These are phyloP conservation scores for Nipponia nippon DNA, from an alignment of 2,113 vertebrate genomes.

Conservation along the genomic window DNA sequence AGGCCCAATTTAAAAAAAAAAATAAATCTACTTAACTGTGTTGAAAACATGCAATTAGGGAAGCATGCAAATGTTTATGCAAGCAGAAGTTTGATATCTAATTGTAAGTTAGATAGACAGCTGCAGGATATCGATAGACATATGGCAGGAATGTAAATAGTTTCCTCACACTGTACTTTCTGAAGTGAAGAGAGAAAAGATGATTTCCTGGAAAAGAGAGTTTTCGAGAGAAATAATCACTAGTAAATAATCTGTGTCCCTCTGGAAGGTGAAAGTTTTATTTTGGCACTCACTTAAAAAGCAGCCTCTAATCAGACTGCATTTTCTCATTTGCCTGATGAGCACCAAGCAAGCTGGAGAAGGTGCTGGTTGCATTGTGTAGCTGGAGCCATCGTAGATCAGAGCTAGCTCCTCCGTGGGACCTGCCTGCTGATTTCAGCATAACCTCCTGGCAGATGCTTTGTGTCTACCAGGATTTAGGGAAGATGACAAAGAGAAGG, in stretches of 20 bases:
- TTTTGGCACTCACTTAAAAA: neutral
- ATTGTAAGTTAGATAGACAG: slow-evolving; percentile 40
- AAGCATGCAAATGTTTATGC: slow-evolving; percentile 16
- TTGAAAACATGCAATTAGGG: neutral
- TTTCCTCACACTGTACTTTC: slow-evolving; percentile 39
- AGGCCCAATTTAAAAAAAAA: neutral
- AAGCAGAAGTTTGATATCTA: slow-evolving; percentile 33
- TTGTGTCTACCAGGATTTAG: neutral
- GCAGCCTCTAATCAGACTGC: neutral
- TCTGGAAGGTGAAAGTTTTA: neutral
- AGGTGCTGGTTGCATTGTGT: neutral
- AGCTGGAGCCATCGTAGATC: neutral
- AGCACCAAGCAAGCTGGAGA: neutral
- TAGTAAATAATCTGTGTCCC: slow-evolving; percentile 1
- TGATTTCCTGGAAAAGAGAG: slow-evolving; percentile 11
- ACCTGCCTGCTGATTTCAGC: neutral
- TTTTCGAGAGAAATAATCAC: neutral
- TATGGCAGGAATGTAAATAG: slow-evolving; percentile 52
- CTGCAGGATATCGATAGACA: slow-evolving; percentile 14
- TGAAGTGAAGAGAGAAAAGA: neutral
- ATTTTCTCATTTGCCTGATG: neutral
- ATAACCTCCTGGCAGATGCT: neutral
- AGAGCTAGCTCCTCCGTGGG: neutral
- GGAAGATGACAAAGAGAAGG: neutral
- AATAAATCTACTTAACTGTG: neutral